Base-by-base conservation (phyloP, 1,140 invertebrate species). In the Trialeurodes vaporariorum region DNA sequence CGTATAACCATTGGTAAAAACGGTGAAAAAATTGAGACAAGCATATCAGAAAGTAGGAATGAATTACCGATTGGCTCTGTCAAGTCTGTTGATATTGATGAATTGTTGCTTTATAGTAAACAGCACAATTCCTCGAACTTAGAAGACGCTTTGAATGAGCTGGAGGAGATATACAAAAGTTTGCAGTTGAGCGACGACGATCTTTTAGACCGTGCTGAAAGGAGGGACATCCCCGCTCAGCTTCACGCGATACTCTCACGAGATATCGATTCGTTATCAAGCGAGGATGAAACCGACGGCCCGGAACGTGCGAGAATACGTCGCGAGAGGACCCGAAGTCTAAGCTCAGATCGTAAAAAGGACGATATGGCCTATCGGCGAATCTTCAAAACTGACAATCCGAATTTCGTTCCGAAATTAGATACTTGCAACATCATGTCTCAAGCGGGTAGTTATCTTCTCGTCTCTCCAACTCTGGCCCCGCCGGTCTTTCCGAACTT, bases 91-190 rank as follows among this genome's bases (percentile, higher is more conserved):
- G 63, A 65, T 23, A 68, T 63, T 9, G 34, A 49, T 0, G n/a
- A 64, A 11, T 65, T 59, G 21, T 27, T 59, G 13, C 59, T 65
- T 49, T 68, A 25, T 25, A 26, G 27, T 22, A 40, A 60, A 21
- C 12, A 60, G 2, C n/a, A 58, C 13, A 65, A 85, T 73, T 88
- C 88, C 0, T 84, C 83, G 23, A 93, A 92, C 77, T 80, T 93
- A 26, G 91, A 94, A 75, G 90, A 94, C 72, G 92, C 91, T 60
- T 79, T 95, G 9, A 87, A 87, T 71, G 93, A 95, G 77, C 77
- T 96, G 27, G 93, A 96, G 80, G 87, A 88, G 21, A 93, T 95
- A 74, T 94, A 93, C 77, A 90, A 92, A 71, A 91, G 88, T 70
- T 79, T 94, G 24, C 83, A 86, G 21, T 79, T 93, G 22, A 87